Base-by-base conservation (phyloP, 2,113 vertebrate genomes). In the Cichladusa arquata region DNA sequence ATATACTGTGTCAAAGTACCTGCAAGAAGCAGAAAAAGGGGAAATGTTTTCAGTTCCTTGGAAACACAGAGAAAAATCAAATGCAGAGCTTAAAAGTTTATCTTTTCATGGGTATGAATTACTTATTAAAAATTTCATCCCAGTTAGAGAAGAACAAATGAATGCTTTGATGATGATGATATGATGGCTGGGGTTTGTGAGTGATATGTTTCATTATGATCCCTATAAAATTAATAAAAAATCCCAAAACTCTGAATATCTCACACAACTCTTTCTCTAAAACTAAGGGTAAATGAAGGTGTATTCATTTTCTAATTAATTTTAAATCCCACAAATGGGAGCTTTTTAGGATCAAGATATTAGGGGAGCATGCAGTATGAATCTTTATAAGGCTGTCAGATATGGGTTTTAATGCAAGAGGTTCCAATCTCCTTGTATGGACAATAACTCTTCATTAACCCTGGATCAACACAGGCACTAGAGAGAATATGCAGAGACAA, bases 1-100 rank as follows among this genome's bases (percentile, higher is more conserved):
- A 96, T 94, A 76, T 20, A 33, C 56, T 86, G 83, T 96, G 95
- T 96, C 91, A 93, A 96, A 96, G 97, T 96, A 96, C 96, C 86
- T 95, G 57, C 88, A 94, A 95, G 90, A 94, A 97, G 81, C 77
- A 91, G 69, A 90, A 92, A 81, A 90, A 82, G 82, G 93, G 94
- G n/a, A 94, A 95, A 95, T 88, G 8, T 89, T 96, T 96, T 96
- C 86, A 67, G 50, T 88, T 93, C 34, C 66, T 85, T 92, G 60
- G 86, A 89, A 97, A 84, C 48, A 62, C 42, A 92, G 76, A 92
- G 62, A 91, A 96, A 97, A 97, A 86, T 88, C 72, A 94, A 95
- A 84, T 73, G 33, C 65, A 92, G 85, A 82, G 17, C 33, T 82
- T 40, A 48, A 74, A 24, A 48, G 28, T 77, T 94, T 78, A 47